phyloP scores from a whole-genome alignment of 2,797 vertebrate genomes.

The Okamejei kenojei region DNA sequence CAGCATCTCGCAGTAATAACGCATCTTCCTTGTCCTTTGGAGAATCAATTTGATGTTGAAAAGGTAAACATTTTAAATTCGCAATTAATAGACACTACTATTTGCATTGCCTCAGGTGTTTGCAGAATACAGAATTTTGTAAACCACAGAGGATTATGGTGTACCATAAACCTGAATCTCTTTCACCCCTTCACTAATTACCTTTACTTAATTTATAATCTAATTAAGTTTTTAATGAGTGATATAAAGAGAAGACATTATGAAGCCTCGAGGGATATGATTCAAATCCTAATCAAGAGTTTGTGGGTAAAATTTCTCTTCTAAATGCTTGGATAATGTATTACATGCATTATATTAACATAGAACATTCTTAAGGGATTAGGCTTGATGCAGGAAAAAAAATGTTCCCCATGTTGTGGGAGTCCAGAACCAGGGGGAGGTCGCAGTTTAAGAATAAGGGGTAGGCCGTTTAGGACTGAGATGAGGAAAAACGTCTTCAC shows the following conservation, averaged over 20 bases:
- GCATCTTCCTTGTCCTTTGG: neutral
- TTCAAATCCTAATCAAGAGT: conserved; percentile 20
- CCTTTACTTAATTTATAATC: conserved; percentile 32
- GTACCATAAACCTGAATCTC: conserved; percentile 9
- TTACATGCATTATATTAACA: neutral
- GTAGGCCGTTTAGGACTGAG: no score
- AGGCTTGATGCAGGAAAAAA: no score
- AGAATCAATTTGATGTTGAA: conserved; percentile 7
- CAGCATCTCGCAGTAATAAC: neutral
- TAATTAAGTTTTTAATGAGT: conserved; percentile 36
- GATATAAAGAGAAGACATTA: conserved; percentile 32
- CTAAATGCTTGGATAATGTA: neutral
- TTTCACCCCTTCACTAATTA: conserved; percentile 20
- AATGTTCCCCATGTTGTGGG: no score
- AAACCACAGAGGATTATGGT: neutral
- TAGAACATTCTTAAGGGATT: neutral
- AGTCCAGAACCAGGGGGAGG: no score
- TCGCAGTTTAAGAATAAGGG: no score
- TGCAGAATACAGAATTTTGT: no score
- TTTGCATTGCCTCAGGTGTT: neutral
- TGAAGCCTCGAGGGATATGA: neutral
- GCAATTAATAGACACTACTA: neutral
- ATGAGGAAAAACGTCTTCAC: no score
- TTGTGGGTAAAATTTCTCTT: neutral
- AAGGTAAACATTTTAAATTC: conserved; percentile 26